A percentile compares a stretch with the other conserved stretches of the same genome.
Conservation (phyloP, 2,113 vertebrate genomes). For the Guaruba guarouba region DNA sequence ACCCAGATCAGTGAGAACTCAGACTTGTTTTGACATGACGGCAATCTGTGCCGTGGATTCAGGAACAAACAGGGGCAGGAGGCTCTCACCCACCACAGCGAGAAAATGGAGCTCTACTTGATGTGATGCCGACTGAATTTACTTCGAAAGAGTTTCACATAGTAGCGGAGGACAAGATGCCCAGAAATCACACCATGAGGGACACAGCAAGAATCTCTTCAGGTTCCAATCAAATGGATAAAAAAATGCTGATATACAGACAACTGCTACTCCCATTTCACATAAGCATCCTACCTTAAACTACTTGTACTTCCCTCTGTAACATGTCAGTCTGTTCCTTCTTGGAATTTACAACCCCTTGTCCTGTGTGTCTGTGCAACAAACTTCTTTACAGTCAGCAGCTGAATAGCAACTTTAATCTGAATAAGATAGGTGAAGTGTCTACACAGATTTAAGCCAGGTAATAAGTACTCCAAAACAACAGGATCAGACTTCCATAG, state of each 20-base stretch:
- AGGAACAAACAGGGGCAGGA: background rate
- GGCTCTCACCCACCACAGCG: background rate
- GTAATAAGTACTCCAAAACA: background rate
- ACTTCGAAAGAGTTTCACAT: background rate
- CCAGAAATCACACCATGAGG: background rate
- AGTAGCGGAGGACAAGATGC: background rate
- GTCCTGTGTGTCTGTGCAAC: background rate
- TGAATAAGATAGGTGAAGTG: background rate
- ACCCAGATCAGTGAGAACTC: background rate
- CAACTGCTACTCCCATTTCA: background rate
- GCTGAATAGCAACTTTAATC: background rate
- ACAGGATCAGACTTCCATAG: background rate
- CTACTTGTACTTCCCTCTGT: background rate
- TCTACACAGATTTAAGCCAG: background rate
- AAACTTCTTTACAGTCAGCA: background rate
- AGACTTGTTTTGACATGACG: background rate
- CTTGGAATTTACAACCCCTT: background rate
- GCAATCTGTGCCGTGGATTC: background rate
- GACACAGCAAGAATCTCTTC: background rate
- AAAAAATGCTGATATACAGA: background rate
- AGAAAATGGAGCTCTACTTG: background rate
- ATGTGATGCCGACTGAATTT: background rate
- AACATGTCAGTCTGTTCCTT: background rate
- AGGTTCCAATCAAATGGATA: background rate
- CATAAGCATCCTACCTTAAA: background rate